Conservation (phyloP, 2,113 vertebrate species). For the Vulpes lagopus region DNA sequence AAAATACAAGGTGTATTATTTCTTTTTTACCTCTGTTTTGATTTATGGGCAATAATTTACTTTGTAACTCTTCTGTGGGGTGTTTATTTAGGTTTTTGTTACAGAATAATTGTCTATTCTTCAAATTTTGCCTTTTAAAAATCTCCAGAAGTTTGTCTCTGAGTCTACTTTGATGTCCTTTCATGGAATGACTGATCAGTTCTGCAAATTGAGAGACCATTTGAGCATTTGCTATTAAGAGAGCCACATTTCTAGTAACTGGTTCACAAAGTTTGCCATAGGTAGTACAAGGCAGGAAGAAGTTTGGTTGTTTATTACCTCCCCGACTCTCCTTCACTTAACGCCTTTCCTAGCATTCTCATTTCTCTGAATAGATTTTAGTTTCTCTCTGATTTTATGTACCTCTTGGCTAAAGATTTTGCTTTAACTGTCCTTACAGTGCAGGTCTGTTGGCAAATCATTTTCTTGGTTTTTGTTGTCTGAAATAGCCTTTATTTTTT, state of each 20-base stretch:
- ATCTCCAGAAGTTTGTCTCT: neutral
- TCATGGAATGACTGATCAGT: neutral
- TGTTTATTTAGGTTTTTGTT: neutral
- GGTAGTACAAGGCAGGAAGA: neutral
- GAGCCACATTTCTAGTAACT: neutral
- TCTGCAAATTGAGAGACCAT: neutral
- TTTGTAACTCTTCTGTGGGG: neutral
- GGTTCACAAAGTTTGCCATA: neutral
- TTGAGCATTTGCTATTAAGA: neutral
- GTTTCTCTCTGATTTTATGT: neutral
- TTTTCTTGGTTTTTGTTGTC: conserved; percentile 36
- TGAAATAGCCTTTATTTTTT: neutral
- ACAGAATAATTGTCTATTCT: neutral
- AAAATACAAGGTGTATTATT: neutral
- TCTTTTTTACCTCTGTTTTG: conserved; percentile 13
- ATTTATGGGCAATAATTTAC: neutral
- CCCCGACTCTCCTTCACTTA: neutral
- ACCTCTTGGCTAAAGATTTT: conserved; percentile 33
- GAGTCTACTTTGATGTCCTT: neutral
- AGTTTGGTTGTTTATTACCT: neutral
- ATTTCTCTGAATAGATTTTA: no score
- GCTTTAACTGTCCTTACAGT: neutral
- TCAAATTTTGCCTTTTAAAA: conserved; percentile 40
- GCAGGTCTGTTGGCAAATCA: neutral
- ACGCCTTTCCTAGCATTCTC: neutral